Percentiles rank a stretch among this genome's conserved stretches.
Conservation (phyloP, 1,140 invertebrate species). For the Drosophila mojavensis region DNA sequence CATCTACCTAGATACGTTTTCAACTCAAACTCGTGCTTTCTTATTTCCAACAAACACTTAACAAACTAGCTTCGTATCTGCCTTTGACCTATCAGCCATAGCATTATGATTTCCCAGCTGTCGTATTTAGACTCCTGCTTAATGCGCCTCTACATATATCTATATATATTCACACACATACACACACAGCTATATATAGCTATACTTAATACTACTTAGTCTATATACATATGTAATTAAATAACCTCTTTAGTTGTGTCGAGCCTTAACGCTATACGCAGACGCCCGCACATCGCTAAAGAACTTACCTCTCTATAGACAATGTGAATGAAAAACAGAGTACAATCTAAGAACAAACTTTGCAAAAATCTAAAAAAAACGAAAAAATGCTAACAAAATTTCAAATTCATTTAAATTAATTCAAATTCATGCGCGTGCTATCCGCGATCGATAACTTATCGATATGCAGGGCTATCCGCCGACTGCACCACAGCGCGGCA, state of each 20-base stretch:
- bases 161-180: slow-evolving; percentile 15
- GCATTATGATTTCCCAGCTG: slow-evolving; percentile 59
- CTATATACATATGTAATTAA: slow-evolving; percentile 19
- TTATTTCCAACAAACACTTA: slow-evolving; percentile 44
- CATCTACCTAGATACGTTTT: slow-evolving; percentile 19
- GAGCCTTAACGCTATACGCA: slow-evolving; percentile 55
- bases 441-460: slow-evolving; percentile 37
- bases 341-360: slow-evolving; percentile 60
- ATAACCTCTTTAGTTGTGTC: slow-evolving; percentile 60
- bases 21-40: slow-evolving; percentile 55
- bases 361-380: slow-evolving; percentile 53
- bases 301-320: slow-evolving; percentile 62
- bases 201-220: slow-evolving; percentile 1
- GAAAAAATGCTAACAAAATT: slow-evolving; percentile 77
- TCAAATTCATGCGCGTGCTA: slow-evolving; percentile 69
- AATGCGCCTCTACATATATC: slow-evolving; percentile 5
- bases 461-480: slow-evolving; percentile 79
- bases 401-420: slow-evolving; percentile 78
- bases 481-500: slow-evolving; percentile 70
- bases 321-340: slow-evolving; percentile 82
- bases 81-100: slow-evolving; percentile 58
- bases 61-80: slow-evolving; percentile 69
- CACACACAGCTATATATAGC: slow-evolving; percentile 12
- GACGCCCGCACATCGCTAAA: slow-evolving; percentile 55
- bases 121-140: slow-evolving; percentile 54